A percentile compares a stretch with the other conserved stretches of the same genome.
Conservation (phyloP, 2,888 invertebrate genomes). For the Synanthedon andrenaeformis region DNA sequence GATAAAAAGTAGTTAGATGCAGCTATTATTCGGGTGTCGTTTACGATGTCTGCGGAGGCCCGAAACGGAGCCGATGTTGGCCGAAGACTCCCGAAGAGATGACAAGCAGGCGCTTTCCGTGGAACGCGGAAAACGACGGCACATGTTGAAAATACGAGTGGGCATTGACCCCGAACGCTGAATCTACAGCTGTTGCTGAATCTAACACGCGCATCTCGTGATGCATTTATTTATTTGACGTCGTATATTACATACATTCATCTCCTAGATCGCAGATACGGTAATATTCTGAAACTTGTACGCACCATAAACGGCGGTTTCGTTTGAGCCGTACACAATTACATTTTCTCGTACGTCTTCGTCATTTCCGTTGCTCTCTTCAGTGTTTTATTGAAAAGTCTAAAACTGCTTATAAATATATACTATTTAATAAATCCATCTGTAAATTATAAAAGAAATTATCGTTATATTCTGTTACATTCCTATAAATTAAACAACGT, state of each 20-base stretch:
- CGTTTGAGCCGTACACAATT: too few relatives aligned
- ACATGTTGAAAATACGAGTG: slow-evolving; percentile 69
- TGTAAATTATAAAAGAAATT: too few relatives aligned
- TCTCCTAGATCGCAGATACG: slow-evolving; percentile 14
- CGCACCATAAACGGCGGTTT: neutral
- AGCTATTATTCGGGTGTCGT: slow-evolving; percentile 9
- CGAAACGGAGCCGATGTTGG: neutral
- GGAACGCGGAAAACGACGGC: slow-evolving; percentile 69
- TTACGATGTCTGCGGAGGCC: slow-evolving; percentile 9
- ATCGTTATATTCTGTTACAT: too few relatives aligned
- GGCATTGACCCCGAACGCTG: slow-evolving; percentile 63
- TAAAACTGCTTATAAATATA: too few relatives aligned
- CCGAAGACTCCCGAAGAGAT: slow-evolving; percentile 46
- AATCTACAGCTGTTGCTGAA: slow-evolving; percentile 62
- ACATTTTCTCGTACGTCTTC: too few relatives aligned
- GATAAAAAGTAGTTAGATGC: slow-evolving; percentile 11
- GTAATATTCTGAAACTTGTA: neutral
- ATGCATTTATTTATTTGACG: slow-evolving; percentile 39
- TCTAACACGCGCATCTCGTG: slow-evolving; percentile 46
- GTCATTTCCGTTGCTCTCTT: too few relatives aligned
- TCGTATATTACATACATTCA: slow-evolving; percentile 12
- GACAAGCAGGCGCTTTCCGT: slow-evolving; percentile 59
- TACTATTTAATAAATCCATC: too few relatives aligned
- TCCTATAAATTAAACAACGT: too few relatives aligned
- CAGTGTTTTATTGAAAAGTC: too few relatives aligned